These are phyloP conservation scores for Tokudaia muenninki DNA, from an alignment of 2,797 vertebrate genomes.

Conservation along the genomic window DNA sequence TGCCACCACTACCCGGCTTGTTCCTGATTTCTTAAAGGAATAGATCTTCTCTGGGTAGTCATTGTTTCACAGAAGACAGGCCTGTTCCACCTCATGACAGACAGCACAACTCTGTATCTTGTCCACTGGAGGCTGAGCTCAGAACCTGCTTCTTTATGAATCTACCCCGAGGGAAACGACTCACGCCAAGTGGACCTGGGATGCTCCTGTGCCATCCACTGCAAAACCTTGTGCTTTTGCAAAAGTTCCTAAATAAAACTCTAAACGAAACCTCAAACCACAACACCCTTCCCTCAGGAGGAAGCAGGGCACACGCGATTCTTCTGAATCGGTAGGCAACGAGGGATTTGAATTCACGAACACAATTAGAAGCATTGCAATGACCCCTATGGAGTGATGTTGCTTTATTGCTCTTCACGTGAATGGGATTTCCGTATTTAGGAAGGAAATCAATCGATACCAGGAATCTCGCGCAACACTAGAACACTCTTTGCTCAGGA, in stretches of 20 bases:
- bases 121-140: background rate
- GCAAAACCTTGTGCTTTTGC: slow-evolving; percentile 19
- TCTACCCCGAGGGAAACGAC: slow-evolving; percentile 16
- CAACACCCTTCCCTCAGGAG: background rate
- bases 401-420: slow-evolving; percentile 56
- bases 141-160: slow-evolving; percentile 12
- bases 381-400: slow-evolving; percentile 41
- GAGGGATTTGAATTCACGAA: slow-evolving; percentile 68
- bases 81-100: background rate
- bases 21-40: background rate
- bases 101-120: background rate
- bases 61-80: background rate
- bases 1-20: no score
- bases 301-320: slow-evolving; percentile 26
- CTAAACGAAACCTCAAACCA: background rate
- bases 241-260: slow-evolving; percentile 30
- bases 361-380: slow-evolving; percentile 59
- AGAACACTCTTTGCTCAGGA: slow-evolving; percentile 57
- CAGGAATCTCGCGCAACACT: slow-evolving; percentile 1
- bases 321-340: slow-evolving; percentile 62
- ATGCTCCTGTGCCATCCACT: slow-evolving; percentile 11
- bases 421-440: slow-evolving; percentile 66
- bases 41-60: background rate
- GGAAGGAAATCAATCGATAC: slow-evolving; percentile 43
- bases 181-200: background rate